A percentile compares a stretch with the other conserved stretches of the same genome.
These are phyloP conservation scores for Vidua chalybeata DNA, from an alignment of 2,113 vertebrate species.

Conservation along the genomic window DNA sequence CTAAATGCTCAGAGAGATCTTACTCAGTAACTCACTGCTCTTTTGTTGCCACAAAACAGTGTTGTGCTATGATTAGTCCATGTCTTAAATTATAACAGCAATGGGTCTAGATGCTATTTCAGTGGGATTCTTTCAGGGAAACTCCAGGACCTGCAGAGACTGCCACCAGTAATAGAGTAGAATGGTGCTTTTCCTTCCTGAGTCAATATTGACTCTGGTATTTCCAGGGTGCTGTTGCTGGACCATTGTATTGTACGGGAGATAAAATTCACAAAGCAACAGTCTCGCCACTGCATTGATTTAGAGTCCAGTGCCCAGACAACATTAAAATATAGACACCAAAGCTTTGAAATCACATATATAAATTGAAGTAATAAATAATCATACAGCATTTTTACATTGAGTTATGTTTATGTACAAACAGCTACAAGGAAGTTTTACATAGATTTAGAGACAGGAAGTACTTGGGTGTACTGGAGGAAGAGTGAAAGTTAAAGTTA, in stretches of 20 bases:
- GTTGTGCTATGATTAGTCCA: neutral
- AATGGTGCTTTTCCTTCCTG: slow-evolving; percentile 63
- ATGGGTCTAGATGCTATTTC: neutral
- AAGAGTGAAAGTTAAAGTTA: slow-evolving; percentile 20
- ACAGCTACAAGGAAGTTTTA: slow-evolving; percentile 21
- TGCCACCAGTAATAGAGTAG: neutral
- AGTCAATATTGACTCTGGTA: slow-evolving; percentile 60
- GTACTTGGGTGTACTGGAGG: neutral
- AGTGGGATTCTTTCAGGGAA: slow-evolving; percentile 55
- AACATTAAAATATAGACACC: neutral
- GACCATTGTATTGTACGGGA: neutral
- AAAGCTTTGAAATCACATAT: neutral
- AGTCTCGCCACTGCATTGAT: neutral
- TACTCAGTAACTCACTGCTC: neutral
- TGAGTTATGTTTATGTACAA: neutral
- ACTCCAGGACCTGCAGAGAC: slow-evolving; percentile 45
- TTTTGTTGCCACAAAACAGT: neutral
- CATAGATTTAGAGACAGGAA: slow-evolving; percentile 12
- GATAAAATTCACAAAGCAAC: neutral
- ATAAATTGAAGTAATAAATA: neutral
- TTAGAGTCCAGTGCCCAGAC: neutral
- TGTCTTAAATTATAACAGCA: neutral
- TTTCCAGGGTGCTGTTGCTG: slow-evolving; percentile 28
- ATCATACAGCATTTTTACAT: neutral
- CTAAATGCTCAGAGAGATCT: neutral